Conservation (phyloP, 2,113 vertebrate genomes). For the Paracanthobrama guichenoti region DNA sequence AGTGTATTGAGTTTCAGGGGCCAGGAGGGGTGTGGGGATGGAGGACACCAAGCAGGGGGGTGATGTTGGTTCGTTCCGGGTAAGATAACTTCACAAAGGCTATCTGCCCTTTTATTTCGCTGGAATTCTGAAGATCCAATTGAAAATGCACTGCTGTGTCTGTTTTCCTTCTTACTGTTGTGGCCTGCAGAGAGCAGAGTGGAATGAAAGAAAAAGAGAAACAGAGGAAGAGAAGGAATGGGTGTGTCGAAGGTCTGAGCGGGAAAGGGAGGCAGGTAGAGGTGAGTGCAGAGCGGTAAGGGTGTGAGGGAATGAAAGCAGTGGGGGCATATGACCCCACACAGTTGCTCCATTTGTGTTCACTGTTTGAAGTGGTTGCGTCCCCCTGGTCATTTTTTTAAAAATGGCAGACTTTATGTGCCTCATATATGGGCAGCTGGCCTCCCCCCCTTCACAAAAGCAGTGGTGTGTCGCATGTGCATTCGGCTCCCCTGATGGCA, state of each 20-base stretch:
- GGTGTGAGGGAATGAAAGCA: constrained; percentile 36
- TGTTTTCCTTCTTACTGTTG: constrained; percentile 69
- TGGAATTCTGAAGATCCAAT: constrained; percentile 74
- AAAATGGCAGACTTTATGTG: constrained; percentile 50
- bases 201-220: constrained; percentile 31
- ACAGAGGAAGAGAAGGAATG: constrained; percentile 29
- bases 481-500: constrained; percentile 23
- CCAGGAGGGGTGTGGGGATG: not conserved
- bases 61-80: constrained; percentile 55
- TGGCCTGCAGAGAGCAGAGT: constrained; percentile 57
- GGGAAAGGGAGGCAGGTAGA: constrained; percentile 63
- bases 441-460: constrained; percentile 48
- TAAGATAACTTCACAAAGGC: constrained; percentile 69
- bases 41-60: constrained; percentile 9
- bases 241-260: constrained; percentile 53
- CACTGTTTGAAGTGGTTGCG: constrained; percentile 58
- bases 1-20: not conserved
- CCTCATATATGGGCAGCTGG: constrained; percentile 51
- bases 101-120: constrained; percentile 69
- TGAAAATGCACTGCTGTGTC: constrained; percentile 67
- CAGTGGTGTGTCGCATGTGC: constrained; percentile 51
- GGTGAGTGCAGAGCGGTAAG: constrained; percentile 40
- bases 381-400: constrained; percentile 54
- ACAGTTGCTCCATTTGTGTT: constrained; percentile 50
- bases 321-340: constrained; percentile 50